Evolutionary conservation across 1,140 invertebrate genomes (phyloP).

Genomic region (Brachionus rubens): DNA sequence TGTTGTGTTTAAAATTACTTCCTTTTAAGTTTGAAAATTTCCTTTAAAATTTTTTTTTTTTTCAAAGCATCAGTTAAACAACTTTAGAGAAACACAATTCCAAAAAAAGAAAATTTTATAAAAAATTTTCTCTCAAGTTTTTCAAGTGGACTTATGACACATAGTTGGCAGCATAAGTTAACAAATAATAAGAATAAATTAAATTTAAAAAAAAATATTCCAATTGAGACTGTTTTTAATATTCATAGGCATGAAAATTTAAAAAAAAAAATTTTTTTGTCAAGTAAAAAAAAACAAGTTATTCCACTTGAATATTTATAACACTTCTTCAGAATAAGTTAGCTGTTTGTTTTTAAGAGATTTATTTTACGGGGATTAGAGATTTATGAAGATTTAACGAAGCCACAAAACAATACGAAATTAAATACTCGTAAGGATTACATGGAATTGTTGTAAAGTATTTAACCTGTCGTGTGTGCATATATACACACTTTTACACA

Average conservation of each 20-base stretch:
- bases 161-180: constrained; percentile 44
- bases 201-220: constrained; percentile 15
- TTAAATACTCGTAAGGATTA: constrained; percentile 19
- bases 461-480: not conserved
- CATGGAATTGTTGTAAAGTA: constrained; percentile 24
- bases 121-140: not conserved
- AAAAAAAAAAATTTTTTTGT: not conserved
- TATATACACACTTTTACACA: not conserved
- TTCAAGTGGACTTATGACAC: constrained; percentile 31
- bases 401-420: too few relatives aligned
- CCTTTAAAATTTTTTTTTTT: not conserved
- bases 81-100: not conserved
- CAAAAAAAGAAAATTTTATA: not conserved
- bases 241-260: constrained; percentile 41
- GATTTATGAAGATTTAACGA: constrained; percentile 28
- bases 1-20: not conserved
- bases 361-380: constrained; percentile 15
- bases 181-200: not conserved
- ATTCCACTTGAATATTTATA: constrained; percentile 45
- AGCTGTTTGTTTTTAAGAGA: constrained; percentile 17
- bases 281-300: constrained; percentile 19
- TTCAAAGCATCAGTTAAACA: not conserved
- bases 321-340: not conserved
- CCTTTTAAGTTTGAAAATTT: not conserved
- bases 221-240: constrained; percentile 37